Percentiles rank a stretch among this genome's conserved stretches.
Evolutionary conservation across 2,888 invertebrate species (phyloP).

Genomic region (Volucella zonaria): DNA sequence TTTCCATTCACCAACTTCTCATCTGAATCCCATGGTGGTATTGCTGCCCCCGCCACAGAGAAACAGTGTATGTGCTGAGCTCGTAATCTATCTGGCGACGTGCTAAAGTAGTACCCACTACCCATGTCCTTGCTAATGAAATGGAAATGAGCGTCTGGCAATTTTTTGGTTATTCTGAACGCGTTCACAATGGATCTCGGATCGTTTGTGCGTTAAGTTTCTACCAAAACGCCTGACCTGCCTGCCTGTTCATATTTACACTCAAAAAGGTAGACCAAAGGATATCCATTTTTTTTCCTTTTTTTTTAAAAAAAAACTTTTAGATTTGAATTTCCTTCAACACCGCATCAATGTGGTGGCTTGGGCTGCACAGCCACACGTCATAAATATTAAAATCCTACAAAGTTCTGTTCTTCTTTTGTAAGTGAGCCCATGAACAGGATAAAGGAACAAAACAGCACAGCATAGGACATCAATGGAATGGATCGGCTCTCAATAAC

Average conservation of each 20-base stretch:
- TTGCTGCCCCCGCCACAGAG: constrained; percentile 8
- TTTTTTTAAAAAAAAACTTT: constrained; percentile 53
- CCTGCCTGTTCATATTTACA: constrained; percentile 59
- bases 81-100: constrained; percentile 73
- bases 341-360: constrained; percentile 22
- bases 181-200: constrained; percentile 69
- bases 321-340: constrained; percentile 70
- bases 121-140: constrained; percentile 73
- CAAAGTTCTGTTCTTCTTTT: constrained; percentile 26
- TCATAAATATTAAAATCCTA: constrained; percentile 72
- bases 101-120: constrained; percentile 70
- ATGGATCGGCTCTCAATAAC: constrained; percentile 8
- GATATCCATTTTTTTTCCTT: constrained; percentile 54
- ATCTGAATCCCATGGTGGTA: constrained; percentile 21
- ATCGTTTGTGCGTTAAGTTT: constrained; percentile 72
- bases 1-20: constrained; percentile 53
- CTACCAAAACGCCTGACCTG: constrained; percentile 34
- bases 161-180: constrained; percentile 70
- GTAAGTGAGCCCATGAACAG: constrained; percentile 10
- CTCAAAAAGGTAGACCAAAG: constrained; percentile 63
- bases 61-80: constrained; percentile 33
- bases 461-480: constrained; percentile 12
- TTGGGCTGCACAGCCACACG: constrained; percentile 56
- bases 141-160: constrained; percentile 74
- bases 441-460: background rate